phyloP scores from a whole-genome alignment of 2,113 vertebrate species.

The Elephantulus edwardii region DNA sequence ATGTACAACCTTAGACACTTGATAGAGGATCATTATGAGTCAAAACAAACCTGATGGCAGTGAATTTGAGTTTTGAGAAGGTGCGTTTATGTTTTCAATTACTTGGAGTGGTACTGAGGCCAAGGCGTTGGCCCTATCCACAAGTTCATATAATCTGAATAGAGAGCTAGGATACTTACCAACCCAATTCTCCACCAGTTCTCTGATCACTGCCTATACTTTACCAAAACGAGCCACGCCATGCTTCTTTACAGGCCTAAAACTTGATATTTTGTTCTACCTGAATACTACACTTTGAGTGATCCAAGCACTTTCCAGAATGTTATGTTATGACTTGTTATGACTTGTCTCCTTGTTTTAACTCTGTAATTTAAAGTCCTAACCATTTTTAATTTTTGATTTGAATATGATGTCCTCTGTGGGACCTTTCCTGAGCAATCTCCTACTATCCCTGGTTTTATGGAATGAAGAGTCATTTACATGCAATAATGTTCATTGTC shows the following conservation, averaged over 20 bases:
- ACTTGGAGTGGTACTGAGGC: too few relatives aligned
- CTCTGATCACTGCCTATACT: rapidly evolving
- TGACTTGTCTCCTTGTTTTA: too few relatives aligned
- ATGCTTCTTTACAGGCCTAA: background rate
- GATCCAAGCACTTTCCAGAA: too few relatives aligned
- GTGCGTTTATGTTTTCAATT: too few relatives aligned
- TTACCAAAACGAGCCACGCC: background rate
- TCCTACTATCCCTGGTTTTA: background rate
- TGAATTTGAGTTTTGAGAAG: too few relatives aligned
- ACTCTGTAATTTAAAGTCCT: background rate
- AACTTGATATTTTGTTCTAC: background rate
- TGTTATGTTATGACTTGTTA: too few relatives aligned
- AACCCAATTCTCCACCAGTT: background rate
- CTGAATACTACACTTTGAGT: too few relatives aligned
- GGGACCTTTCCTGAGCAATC: background rate
- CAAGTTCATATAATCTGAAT: rapidly evolving
- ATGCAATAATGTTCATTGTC: background rate
- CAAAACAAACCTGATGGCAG: too few relatives aligned
- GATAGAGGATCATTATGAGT: too few relatives aligned
- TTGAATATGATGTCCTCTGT: background rate
- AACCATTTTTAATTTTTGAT: background rate
- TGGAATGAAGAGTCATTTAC: background rate
- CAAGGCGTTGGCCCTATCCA: background rate
- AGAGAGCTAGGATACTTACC: background rate
- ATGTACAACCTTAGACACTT: too few relatives aligned